Base-by-base conservation (phyloP, 2,113 vertebrate genomes). In the Alectura lathami region DNA sequence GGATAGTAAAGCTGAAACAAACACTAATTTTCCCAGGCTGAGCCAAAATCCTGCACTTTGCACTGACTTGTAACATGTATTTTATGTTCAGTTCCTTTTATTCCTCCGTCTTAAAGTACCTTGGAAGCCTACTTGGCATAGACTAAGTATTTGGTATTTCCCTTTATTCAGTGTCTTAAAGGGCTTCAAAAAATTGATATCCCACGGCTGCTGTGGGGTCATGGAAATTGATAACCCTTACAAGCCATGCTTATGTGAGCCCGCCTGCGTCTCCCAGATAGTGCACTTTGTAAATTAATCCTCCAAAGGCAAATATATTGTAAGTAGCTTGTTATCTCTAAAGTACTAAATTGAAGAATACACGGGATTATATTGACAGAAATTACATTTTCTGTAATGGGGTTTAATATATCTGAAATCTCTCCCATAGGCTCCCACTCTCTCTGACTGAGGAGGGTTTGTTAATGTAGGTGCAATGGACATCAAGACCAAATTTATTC, bases 311-410 rank as follows among this genome's bases (percentile, higher is more conserved):
- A 98, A 98, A 98, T 98, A 98, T 98, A 98, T 98, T 98, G 98
- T 98, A 98, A 99, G 98, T 98, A 98, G 98, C 98, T 97, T 96
- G 97, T 98, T 98, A 98, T 99, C 98, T 98, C 98, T 96, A 96
- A 98, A 98, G 98, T 98, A 98, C 98, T 98, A 98, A 98, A 99
- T 98, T 98, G 98, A 98, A 99, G 98, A 99, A 98, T 98, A 98
- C 98, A 98, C 86, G 95, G 98, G 98, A 99, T 99, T 99, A 99
- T 98, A 98, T 98, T 98, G 98, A 98, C 98, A 99, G 98, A 98
- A 98, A 99, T 99, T 98, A 98, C 98, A 98, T 98, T 98, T 98
- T 98, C 97, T 97, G 97, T 99, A 99, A 99, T 99, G 97, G 98
- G 97, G 97, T 98, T 99, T 99, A 99, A 98, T 98, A 97, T 97